Evolutionary conservation across 2,888 invertebrate genomes (phyloP).

Genomic region (Parthenolecanium corni): DNA sequence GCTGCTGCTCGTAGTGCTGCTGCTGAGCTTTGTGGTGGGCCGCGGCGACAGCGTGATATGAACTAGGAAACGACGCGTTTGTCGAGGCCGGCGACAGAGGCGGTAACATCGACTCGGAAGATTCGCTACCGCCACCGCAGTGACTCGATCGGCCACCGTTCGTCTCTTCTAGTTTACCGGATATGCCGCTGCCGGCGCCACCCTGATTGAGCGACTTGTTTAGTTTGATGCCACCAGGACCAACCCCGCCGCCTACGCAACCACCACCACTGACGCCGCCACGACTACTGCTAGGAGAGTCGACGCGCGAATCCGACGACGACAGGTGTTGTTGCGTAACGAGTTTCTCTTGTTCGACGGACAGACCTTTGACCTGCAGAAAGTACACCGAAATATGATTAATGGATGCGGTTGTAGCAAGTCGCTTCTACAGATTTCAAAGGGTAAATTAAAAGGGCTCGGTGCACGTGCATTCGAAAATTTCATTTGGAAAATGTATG

Average conservation of each 20-base stretch:
- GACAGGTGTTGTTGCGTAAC: conserved; percentile 36
- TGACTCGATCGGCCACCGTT: neutral
- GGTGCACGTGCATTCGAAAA: no score
- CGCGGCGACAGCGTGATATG: conserved; percentile 5
- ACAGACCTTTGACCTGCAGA: conserved; percentile 62
- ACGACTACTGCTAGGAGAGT: conserved; percentile 28
- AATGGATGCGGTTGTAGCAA: no score
- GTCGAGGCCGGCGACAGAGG: conserved; percentile 41
- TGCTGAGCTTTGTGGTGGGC: conserved; percentile 26
- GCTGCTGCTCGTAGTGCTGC: conserved; percentile 40
- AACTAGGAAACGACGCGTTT: conserved; percentile 43
- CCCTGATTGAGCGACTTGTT: conserved; percentile 37
- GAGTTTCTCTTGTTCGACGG: conserved; percentile 59
- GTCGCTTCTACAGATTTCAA: no score
- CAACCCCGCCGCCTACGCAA: no score
- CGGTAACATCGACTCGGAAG: conserved; percentile 34
- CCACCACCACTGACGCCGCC: neutral
- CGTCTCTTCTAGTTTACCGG: conserved; percentile 31
- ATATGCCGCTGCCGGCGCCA: neutral
- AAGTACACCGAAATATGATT: no score
- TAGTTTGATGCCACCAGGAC: conserved; percentile 28
- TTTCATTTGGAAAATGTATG: no score
- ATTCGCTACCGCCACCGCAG: conserved; percentile 7
- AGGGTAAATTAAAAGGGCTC: no score
- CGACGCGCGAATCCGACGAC: conserved; percentile 25